Base-by-base conservation (phyloP, 2,888 invertebrate genomes). In the Hydrotaea diabolus region DNA sequence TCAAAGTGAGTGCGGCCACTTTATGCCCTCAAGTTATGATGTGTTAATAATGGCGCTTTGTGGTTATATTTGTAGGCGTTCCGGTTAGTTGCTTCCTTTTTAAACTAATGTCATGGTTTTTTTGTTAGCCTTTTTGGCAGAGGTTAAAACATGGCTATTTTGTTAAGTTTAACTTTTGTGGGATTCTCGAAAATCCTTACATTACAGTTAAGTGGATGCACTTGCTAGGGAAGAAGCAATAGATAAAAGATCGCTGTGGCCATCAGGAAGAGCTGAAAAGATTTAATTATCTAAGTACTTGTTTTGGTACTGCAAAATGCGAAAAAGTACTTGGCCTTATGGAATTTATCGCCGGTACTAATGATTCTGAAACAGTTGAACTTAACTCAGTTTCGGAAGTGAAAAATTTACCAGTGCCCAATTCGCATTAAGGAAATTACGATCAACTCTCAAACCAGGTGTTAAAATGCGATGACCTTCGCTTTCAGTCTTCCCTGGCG, bases 41-140 rank as follows among this genome's bases (percentile, higher is more conserved):
- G 90, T 90, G 91, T 89, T 90, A 90, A 90, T 90, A 90, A 90
- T 89, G 90, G 88, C 89, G 89, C 89, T 89, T 88, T 88, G 88
- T 88, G 88, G 87, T 78, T 87, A 86, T 79, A 87, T 75, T 86
- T 87, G 88, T 87, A 89, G 90, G 90, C 90, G 90, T 90, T 87
- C 75, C 85, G 75, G 85, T 85, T 79, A 85, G 85, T 21, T 77
- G 79, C 53, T 74, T 79, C 62, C 71, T 53, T 76, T 53, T 73
- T 39, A 19, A 19, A 17, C 39, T 77, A 72, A 49, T 74, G 21
- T 64, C 55, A 17, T 64, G 69, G 26, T 73, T 17, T 39, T 39
- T 9, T 8, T 9, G 46, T 15, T 39, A 19, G 11, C 17, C 11
- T 69, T 21, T 39, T 31, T 31, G 31, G 39, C 23, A 13, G 46